Conservation (phyloP, 2,113 vertebrate genomes). For the Leuciscus idus region DNA sequence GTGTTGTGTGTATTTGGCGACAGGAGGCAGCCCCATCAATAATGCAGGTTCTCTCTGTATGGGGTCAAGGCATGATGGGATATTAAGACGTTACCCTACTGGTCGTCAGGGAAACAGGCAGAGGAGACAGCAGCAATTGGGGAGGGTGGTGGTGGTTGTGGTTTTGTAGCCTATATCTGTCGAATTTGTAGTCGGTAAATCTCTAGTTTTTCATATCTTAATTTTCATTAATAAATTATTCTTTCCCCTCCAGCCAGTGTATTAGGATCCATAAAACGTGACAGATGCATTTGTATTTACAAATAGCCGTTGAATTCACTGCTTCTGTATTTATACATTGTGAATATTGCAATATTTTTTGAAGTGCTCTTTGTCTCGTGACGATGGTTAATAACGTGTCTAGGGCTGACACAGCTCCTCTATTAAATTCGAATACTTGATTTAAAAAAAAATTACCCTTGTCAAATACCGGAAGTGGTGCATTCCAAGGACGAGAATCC, state of each 20-base stretch:
- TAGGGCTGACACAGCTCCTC: no score
- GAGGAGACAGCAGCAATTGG: not conserved
- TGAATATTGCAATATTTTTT: not conserved
- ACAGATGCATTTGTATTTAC: not conserved
- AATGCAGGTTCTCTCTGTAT: slow-evolving; percentile 56
- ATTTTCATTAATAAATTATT: slow-evolving; percentile 25
- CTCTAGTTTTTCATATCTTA: not conserved
- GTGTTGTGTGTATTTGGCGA: slow-evolving; percentile 50
- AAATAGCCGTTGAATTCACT: not conserved
- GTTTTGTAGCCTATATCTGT: slow-evolving; percentile 7
- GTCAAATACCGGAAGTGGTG: no score
- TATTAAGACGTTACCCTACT: slow-evolving; percentile 43
- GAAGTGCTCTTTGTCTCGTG: no score
- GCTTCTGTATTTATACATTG: not conserved
- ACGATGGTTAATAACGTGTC: no score
- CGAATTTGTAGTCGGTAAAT: not conserved
- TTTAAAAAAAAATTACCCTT: no score
- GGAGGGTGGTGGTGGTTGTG: not conserved
- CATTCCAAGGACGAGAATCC: no score
- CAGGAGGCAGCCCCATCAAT: slow-evolving; percentile 57
- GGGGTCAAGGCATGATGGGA: slow-evolving; percentile 53
- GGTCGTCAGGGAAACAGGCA: slow-evolving; percentile 48
- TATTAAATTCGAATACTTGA: no score
- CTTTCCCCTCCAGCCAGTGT: slow-evolving; percentile 10
- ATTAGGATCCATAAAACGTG: not conserved